A percentile compares a stretch with the other conserved stretches of the same genome.
phyloP scores from a whole-genome alignment of 2,113 vertebrate genomes.

The Hyaena hyaena region DNA sequence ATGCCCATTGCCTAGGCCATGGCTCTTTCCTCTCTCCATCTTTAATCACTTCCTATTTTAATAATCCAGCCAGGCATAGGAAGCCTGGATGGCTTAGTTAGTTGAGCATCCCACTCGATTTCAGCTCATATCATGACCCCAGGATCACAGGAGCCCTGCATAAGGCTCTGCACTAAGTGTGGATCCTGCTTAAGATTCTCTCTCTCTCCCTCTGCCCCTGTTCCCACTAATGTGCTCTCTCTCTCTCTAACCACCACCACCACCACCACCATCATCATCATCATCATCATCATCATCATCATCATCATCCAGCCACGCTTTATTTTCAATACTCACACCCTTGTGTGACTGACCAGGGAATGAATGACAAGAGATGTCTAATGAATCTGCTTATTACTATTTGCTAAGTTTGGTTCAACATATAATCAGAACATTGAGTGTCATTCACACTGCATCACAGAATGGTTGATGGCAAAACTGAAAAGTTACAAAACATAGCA shows the following conservation, averaged over 20 bases:
- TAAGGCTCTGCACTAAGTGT: too few species aligned
- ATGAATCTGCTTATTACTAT: background rate
- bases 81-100: too few species aligned
- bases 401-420: background rate
- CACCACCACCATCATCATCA: too few species aligned
- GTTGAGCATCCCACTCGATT: too few species aligned
- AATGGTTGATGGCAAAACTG: background rate
- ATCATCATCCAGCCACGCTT: background rate
- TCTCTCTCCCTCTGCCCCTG: too few species aligned
- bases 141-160: too few species aligned
- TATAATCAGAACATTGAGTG: background rate
- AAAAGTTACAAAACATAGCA: background rate
- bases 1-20: background rate
- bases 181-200: too few species aligned
- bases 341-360: background rate
- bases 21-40: background rate
- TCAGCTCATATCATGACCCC: too few species aligned
- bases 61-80: background rate
- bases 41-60: background rate
- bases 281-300: too few species aligned
- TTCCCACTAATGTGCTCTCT: too few species aligned
- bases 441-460: background rate
- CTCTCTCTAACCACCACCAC: too few species aligned
- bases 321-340: background rate
- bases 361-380: background rate